phyloP scores from a whole-genome alignment of 2,888 invertebrate genomes.

The Cryptophagus acutangulus region DNA sequence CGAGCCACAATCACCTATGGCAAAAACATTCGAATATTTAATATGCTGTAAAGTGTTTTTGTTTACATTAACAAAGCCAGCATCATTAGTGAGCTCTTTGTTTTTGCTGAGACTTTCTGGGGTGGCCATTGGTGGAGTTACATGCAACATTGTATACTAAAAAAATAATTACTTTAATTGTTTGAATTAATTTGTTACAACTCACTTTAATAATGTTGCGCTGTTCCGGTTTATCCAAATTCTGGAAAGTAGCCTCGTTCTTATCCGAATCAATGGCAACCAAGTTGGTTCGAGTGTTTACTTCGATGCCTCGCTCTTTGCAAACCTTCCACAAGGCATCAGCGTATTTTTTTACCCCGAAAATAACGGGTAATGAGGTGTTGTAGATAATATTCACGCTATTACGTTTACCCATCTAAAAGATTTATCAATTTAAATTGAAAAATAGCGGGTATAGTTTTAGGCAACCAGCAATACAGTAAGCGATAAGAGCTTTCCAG shows the following conservation, averaged over 20 bases:
- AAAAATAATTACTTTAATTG: too few relatives aligned
- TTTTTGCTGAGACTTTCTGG: conserved; percentile 61
- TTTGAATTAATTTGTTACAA: neutral
- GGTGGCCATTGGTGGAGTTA: conserved; percentile 81
- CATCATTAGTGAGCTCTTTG: conserved; percentile 59
- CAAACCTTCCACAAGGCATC: conserved; percentile 74
- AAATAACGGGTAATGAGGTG: conserved; percentile 82
- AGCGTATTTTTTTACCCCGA: conserved; percentile 92
- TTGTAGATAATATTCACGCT: conserved; percentile 76
- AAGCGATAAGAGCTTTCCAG: too few relatives aligned
- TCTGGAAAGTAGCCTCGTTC: conserved; percentile 76
- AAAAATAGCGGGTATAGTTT: too few relatives aligned
- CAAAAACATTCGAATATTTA: conserved; percentile 80
- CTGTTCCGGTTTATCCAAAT: conserved; percentile 52
- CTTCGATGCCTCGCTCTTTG: conserved; percentile 66
- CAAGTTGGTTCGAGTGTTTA: conserved; percentile 72
- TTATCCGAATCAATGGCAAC: conserved; percentile 65
- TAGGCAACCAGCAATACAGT: too few relatives aligned
- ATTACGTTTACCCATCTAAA: conserved; percentile 68
- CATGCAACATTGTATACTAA: conserved; percentile 82
- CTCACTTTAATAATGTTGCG: conserved; percentile 10
- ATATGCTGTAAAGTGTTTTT: conserved; percentile 76
- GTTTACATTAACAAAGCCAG: conserved; percentile 77
- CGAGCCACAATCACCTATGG: conserved; percentile 88
- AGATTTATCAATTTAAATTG: too few relatives aligned